phyloP scores from a whole-genome alignment of 2,888 invertebrate genomes.

The Dynastes hyllus region DNA sequence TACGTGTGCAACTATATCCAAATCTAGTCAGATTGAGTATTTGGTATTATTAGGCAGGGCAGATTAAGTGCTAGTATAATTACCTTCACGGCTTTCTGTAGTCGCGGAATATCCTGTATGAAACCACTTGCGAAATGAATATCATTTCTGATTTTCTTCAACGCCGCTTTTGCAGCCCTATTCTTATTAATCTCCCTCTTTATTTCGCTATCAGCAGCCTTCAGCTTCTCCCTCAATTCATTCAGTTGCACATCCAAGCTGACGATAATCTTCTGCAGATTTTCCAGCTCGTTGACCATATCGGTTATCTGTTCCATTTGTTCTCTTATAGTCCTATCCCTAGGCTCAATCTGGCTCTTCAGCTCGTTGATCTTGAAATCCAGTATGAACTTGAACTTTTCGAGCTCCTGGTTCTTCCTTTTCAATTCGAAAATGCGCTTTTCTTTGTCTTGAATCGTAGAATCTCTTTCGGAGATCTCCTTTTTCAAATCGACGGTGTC shows the following conservation, averaged over 20 bases:
- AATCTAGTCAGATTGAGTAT: too few species aligned
- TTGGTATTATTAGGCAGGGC: too few species aligned
- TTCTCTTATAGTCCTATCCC: slow-evolving; percentile 88
- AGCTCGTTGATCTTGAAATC: slow-evolving; percentile 93
- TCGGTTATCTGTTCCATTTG: slow-evolving; percentile 87
- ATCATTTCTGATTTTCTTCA: slow-evolving; percentile 87
- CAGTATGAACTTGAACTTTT: slow-evolving; percentile 93
- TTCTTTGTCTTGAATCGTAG: slow-evolving; percentile 89
- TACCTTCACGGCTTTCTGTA: slow-evolving; percentile 75
- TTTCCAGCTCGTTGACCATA: slow-evolving; percentile 89
- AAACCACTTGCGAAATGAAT: slow-evolving; percentile 85
- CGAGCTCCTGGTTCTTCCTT: slow-evolving; percentile 89
- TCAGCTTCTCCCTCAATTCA: slow-evolving; percentile 85
- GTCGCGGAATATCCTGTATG: slow-evolving; percentile 83
- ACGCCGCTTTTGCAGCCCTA: slow-evolving; percentile 76
- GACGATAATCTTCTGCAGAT: slow-evolving; percentile 82
- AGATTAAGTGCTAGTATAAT: slow-evolving; percentile 40
- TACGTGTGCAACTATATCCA: too few species aligned
- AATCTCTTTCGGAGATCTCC: slow-evolving; percentile 89
- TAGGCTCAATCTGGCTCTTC: slow-evolving; percentile 86
- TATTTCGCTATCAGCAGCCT: slow-evolving; percentile 82
- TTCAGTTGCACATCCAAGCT: slow-evolving; percentile 81
- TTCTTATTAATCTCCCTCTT: slow-evolving; percentile 78
- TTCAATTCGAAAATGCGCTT: slow-evolving; percentile 88
- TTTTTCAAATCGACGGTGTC: slow-evolving; percentile 87